Evolutionary conservation across 1,140 invertebrate genomes (phyloP), one percentile per base, ranked within the genome.

Genomic region (Dinoponera quadriceps): DNA sequence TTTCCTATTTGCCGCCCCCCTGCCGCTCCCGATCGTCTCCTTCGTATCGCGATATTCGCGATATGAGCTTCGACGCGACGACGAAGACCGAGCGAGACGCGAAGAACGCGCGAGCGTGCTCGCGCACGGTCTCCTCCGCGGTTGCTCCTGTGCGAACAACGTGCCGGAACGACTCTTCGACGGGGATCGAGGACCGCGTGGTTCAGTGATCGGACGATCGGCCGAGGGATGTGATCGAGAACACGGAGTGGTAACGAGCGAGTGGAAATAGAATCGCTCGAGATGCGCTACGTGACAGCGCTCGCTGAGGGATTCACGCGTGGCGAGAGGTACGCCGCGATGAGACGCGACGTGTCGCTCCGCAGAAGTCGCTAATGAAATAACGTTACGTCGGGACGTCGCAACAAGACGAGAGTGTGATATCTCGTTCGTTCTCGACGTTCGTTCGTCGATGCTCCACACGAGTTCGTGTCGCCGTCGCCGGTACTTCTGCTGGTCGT

Each of bases 191-290:
- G 22, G 18, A n/a, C 20, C 11, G 13, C 13, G 57, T 22, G 25
- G 22, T 11, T 11, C 13, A 44, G 74, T 78, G 63, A 78, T 78
- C 5, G 29, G n/a, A 44, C 63, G 75, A 33, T 33, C 55, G 60
- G 38, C 59, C 63, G 73, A 74, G 68, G 57, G 63, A 72, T 48
- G 66, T 57, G 11, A 44, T 44, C 38, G 38, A n/a, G 38, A 44
- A 82, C n/a, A n/a, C 65, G 55, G 77, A 85, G 29, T 63, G 62
- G 29, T 63, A 55, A 59, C 25, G 27, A n/a, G 48, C 33, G 38
- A 81, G 13, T 81, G 68, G 33, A 78, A 78, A 78, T 71, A 22
- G 57, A 51, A 65, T 69, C 65, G 68, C 55, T 69, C 75, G 63
- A 44, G 49, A 57, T 4, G 22, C 5, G 48, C 16, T 33, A 69